Evolutionary conservation across 1,140 invertebrate genomes (phyloP), one percentile per base, ranked within the genome.

Genomic region (Ceratoteleas bidentatus): DNA sequence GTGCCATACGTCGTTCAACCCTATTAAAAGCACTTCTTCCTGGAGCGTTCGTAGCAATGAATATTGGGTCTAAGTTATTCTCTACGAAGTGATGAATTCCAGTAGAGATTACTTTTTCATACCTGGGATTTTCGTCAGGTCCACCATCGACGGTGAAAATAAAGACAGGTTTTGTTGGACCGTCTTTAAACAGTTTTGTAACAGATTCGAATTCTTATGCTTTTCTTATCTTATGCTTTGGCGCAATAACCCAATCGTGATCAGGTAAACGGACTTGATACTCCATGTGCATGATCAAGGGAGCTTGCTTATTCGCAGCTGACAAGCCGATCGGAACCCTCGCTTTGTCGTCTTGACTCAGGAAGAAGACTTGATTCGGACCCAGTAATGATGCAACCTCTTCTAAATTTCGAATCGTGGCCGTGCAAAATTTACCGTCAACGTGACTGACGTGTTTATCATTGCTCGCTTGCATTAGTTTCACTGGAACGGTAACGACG

Each of bases 11-110:
- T 52, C 85, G 69, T 58, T 89, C 86, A 6, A 88, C 84, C 56
- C 85, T 69, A 60, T 88, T 88, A 56, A 82, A 87, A n/a, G 87
- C 86, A 61, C 84, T 87, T 60, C 86, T 69, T 13, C 85, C 83
- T 56, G 90, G 90, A 34, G 90, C 89, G 87, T 92, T 89, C 7
- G 88, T 90, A 14, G 84, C 85, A 58, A 92, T 86, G 75, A 87
- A 91, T 47, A 91, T 38, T 58, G 87, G 88, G 81, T 92, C 91
- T 34, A 70, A 58, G 43, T 77, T 16, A 11, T 52, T 40, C 8
- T 65, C 15, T 40, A 75, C 45, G 85, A 92, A 92, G 73, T 88
- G 84, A 16, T 81, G 40, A 45, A 86, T 86, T 40, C 82, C 86
- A 78, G 32, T 10, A 4, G 4, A 10, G 3, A 91, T 91, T 8